These are phyloP conservation scores for Atrina japonica DNA, from an alignment of 2,888 invertebrate species.

Conservation along the genomic window DNA sequence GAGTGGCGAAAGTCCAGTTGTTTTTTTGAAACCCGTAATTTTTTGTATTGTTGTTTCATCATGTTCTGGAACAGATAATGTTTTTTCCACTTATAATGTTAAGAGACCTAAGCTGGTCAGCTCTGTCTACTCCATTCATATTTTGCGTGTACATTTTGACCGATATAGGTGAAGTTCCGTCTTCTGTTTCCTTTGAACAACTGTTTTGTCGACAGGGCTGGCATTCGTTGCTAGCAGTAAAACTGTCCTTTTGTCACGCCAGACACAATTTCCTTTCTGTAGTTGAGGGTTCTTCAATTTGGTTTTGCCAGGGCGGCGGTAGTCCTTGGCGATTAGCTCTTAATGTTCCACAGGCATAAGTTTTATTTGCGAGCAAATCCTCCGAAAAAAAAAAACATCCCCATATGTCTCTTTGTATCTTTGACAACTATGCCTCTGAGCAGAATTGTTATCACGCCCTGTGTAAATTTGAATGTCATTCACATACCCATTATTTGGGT, in stretches of 20 bases:
- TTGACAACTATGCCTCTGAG: constrained; percentile 16
- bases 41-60: constrained; percentile 18
- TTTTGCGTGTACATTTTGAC: neutral
- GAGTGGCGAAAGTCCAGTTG: neutral
- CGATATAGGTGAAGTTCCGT: constrained; percentile 9
- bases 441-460: constrained; percentile 1
- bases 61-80: constrained; percentile 7
- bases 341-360: constrained; percentile 8
- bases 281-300: constrained; percentile 1
- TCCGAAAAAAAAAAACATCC: neutral
- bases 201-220: neutral
- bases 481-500: constrained; percentile 43
- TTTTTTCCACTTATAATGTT: constrained; percentile 8
- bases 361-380: neutral
- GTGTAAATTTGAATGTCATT: constrained; percentile 46
- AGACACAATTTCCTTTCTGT: neutral
- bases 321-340: constrained; percentile 6
- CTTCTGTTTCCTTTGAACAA: constrained; percentile 22
- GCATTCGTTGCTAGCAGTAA: constrained; percentile 17
- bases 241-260: constrained; percentile 14
- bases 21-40: neutral
- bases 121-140: constrained; percentile 30
- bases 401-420: neutral
- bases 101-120: constrained; percentile 20
- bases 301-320: neutral